A percentile compares a stretch with the other conserved stretches of the same genome.
Evolutionary conservation across 2,888 invertebrate genomes (phyloP).

Genomic region (Orchesella flavescens): DNA sequence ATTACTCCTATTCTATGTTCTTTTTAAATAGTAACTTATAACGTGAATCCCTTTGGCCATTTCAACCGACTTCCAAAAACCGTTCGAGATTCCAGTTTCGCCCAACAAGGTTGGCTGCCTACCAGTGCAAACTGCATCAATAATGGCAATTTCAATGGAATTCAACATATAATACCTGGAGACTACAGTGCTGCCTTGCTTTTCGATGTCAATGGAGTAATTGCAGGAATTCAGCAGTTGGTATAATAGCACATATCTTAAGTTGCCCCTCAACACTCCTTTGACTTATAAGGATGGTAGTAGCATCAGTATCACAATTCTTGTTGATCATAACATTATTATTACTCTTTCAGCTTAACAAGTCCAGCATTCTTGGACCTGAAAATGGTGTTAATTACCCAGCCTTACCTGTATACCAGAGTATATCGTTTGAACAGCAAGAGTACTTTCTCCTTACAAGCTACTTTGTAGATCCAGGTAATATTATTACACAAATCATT

Average conservation of each 20-base stretch:
- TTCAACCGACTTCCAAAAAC: slow-evolving; percentile 33
- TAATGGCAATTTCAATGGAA: slow-evolving; percentile 58
- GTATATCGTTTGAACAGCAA: slow-evolving; percentile 38
- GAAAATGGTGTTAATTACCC: slow-evolving; percentile 60
- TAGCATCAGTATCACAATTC: too few species aligned
- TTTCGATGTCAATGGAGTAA: slow-evolving; percentile 65
- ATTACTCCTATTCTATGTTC: neutral
- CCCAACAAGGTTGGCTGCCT: slow-evolving; percentile 12
- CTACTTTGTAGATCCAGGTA: slow-evolving; percentile 68
- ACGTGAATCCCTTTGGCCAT: neutral
- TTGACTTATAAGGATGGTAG: too few species aligned
- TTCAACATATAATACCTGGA: slow-evolving; percentile 49
- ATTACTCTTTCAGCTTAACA: slow-evolving; percentile 34
- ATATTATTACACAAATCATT: neutral
- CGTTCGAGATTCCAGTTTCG: slow-evolving; percentile 18
- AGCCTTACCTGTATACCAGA: slow-evolving; percentile 62
- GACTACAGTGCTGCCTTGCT: slow-evolving; percentile 53
- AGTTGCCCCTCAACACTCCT: too few species aligned
- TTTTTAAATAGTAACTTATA: neutral
- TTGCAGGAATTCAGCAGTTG: slow-evolving; percentile 67
- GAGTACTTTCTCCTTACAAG: slow-evolving; percentile 63
- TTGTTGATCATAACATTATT: too few species aligned
- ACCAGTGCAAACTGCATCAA: slow-evolving; percentile 41
- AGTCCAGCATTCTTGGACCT: slow-evolving; percentile 16
- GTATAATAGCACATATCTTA: slow-evolving; percentile 40